phyloP scores from a whole-genome alignment of 2,888 invertebrate genomes.

The Apotomis betuletana region DNA sequence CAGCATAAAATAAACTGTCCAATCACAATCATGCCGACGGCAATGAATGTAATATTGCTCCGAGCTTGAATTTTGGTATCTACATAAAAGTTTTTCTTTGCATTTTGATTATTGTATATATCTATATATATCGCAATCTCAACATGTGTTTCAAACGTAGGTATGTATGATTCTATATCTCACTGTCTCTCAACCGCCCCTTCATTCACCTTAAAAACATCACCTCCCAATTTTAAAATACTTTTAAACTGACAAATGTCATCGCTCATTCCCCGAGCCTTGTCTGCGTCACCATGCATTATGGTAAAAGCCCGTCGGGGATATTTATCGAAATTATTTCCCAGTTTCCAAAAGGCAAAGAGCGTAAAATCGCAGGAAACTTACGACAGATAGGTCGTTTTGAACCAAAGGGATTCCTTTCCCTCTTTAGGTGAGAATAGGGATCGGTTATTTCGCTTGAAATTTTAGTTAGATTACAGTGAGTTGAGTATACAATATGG shows the following conservation, averaged over 20 bases:
- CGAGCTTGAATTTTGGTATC: too few species aligned
- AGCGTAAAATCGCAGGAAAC: not conserved
- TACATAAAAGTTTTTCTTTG: too few species aligned
- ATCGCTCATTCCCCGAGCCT: not conserved
- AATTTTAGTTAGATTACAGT: not conserved
- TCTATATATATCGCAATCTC: too few species aligned
- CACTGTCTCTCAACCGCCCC: not conserved
- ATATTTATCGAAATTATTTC: slow-evolving; percentile 30
- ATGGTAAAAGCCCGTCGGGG: slow-evolving; percentile 25
- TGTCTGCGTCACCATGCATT: slow-evolving; percentile 22
- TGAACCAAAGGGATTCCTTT: not conserved
- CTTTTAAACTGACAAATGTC: slow-evolving; percentile 11
- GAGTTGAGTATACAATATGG: too few species aligned
- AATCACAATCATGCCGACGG: too few species aligned
- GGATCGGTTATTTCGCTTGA: not conserved
- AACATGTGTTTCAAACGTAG: too few species aligned
- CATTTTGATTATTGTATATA: too few species aligned
- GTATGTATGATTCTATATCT: too few species aligned
- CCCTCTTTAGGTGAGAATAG: slow-evolving; percentile 13
- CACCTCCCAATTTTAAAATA: slow-evolving; percentile 6
- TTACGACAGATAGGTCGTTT: not conserved
- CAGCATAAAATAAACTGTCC: too few species aligned
- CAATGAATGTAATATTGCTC: too few species aligned
- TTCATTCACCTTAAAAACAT: slow-evolving; percentile 1
- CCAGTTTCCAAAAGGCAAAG: not conserved